A percentile compares a stretch with the other conserved stretches of the same genome.
These are phyloP conservation scores for Phoxinus dragarum DNA, from an alignment of 2,797 vertebrate genomes.

Conservation along the genomic window DNA sequence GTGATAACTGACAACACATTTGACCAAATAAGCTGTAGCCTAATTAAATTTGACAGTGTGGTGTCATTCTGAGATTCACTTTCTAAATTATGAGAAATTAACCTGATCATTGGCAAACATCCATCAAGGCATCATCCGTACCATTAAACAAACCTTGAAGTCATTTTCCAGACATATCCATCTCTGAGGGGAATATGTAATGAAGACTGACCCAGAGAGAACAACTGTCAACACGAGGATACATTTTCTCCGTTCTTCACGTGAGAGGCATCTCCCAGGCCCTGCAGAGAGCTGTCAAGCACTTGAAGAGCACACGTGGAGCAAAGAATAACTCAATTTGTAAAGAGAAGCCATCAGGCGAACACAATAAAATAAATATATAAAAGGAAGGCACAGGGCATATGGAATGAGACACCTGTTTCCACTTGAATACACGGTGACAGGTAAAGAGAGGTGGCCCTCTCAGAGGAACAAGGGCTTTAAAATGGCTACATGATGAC, in stretches of 20 bases:
- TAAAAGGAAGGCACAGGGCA: constrained; percentile 51
- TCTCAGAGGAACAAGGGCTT: constrained; percentile 51
- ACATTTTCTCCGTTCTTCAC: constrained; percentile 52
- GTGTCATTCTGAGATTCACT: neutral
- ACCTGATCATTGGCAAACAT: constrained; percentile 24
- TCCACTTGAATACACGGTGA: constrained; percentile 67
- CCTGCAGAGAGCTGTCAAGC: constrained; percentile 64
- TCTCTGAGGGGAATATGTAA: constrained; percentile 9
- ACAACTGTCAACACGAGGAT: constrained; percentile 56
- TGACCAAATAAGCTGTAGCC: constrained; percentile 17
- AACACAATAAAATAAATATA: constrained; percentile 65
- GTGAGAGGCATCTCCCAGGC: constrained; percentile 56
- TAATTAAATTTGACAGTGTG: constrained; percentile 2
- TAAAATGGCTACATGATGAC: constrained; percentile 55
- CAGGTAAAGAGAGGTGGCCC: constrained; percentile 59
- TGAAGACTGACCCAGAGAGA: constrained; percentile 39
- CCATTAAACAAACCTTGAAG: constrained; percentile 17
- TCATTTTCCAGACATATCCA: constrained; percentile 6
- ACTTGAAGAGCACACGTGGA: constrained; percentile 56
- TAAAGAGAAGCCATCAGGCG: constrained; percentile 57
- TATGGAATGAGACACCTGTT: constrained; percentile 71
- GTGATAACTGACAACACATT: neutral
- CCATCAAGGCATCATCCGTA: constrained; percentile 10
- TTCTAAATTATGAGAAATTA: constrained; percentile 15
- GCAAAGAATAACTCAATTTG: constrained; percentile 70